A percentile compares a stretch with the other conserved stretches of the same genome.
phyloP scores from a whole-genome alignment of 2,888 invertebrate species.

The Heliconius ethilla region DNA sequence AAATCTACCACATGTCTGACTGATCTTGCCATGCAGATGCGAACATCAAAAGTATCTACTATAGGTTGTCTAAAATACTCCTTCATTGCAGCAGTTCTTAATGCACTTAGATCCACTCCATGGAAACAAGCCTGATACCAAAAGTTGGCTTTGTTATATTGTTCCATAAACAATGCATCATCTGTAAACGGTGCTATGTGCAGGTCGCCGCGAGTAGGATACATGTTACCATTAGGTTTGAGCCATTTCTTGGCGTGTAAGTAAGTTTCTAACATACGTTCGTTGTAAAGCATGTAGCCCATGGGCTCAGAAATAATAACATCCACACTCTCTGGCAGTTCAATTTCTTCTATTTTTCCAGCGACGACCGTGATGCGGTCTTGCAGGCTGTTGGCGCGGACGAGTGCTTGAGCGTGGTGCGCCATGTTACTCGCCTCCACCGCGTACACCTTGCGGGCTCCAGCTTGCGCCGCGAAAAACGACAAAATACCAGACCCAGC shows the following conservation, averaged over 20 bases:
- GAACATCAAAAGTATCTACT: slow-evolving; percentile 98
- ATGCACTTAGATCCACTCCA: slow-evolving; percentile 95
- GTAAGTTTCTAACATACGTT: slow-evolving; percentile 99
- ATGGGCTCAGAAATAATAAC: slow-evolving; percentile 99
- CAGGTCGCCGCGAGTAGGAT: slow-evolving; percentile 97
- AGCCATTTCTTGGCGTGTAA: slow-evolving; percentile 99
- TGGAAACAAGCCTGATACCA: slow-evolving; percentile 99
- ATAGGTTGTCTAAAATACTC: slow-evolving; percentile 99
- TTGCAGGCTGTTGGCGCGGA: slow-evolving; percentile 93
- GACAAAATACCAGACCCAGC: slow-evolving; percentile 99
- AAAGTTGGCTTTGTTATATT: slow-evolving; percentile 98
- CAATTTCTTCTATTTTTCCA: slow-evolving; percentile 99
- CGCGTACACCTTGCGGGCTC: slow-evolving; percentile 97
- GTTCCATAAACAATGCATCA: slow-evolving; percentile 98
- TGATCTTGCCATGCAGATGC: slow-evolving; percentile 97
- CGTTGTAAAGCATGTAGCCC: slow-evolving; percentile 99
- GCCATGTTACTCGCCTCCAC: slow-evolving; percentile 99
- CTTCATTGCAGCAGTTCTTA: slow-evolving; percentile 96
- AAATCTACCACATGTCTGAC: slow-evolving; percentile 97
- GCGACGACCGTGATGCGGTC: slow-evolving; percentile 95
- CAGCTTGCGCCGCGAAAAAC: slow-evolving; percentile 99
- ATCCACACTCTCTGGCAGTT: slow-evolving; percentile 96
- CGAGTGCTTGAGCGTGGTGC: slow-evolving; percentile 94
- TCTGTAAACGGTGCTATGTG: slow-evolving; percentile 99
- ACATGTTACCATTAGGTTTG: slow-evolving; percentile 96